Conservation (phyloP, 2,888 invertebrate species). For the Plebejus anna region DNA sequence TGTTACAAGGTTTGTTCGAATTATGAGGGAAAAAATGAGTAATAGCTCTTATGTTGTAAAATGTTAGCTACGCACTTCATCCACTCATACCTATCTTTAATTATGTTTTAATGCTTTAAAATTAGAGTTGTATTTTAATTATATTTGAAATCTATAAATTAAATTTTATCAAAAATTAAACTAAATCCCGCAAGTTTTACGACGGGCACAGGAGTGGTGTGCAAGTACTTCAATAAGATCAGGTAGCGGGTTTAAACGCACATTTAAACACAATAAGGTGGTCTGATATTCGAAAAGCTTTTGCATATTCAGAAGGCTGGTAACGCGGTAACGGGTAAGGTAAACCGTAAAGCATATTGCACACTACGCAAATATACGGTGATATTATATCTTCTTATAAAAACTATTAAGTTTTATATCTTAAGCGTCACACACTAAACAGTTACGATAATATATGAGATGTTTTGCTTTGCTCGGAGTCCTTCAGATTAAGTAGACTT, state of each 20-base stretch:
- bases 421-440: too few relatives aligned
- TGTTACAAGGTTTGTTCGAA: too few relatives aligned
- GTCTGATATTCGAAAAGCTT: conserved; percentile 65
- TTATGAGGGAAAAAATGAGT: too few relatives aligned
- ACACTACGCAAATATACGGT: neutral
- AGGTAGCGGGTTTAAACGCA: conserved; percentile 39
- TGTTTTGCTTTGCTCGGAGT: too few relatives aligned
- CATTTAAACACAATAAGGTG: conserved; percentile 55
- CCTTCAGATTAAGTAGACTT: too few relatives aligned
- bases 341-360: neutral
- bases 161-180: neutral
- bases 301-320: conserved; percentile 71
- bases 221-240: conserved; percentile 15
- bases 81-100: too few relatives aligned
- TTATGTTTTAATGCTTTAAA: too few relatives aligned
- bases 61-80: too few relatives aligned
- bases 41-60: too few relatives aligned
- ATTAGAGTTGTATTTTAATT: too few relatives aligned
- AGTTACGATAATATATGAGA: too few relatives aligned
- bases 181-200: neutral
- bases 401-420: neutral
- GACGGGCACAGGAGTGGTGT: conserved; percentile 2
- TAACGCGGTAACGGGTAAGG: conserved; percentile 14
- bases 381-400: neutral
- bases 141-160: too few relatives aligned